Evolutionary conservation across 2,113 vertebrate species (phyloP).

Genomic region (Chaenogobius annularis): DNA sequence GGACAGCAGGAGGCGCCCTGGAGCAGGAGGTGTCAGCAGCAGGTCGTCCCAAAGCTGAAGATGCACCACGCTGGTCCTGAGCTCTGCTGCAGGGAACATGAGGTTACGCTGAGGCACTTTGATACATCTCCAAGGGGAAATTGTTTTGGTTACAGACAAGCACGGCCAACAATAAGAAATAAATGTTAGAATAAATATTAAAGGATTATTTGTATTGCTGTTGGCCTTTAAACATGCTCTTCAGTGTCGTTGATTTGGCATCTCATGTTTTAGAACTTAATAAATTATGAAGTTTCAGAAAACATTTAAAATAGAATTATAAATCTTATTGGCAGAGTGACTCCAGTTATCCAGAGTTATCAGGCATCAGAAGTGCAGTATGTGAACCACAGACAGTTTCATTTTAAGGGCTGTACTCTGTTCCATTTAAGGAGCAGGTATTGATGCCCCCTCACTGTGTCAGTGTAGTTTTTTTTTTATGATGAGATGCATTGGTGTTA

Average conservation of each 20-base stretch:
- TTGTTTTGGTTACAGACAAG: conserved; percentile 19
- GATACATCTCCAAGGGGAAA: background rate
- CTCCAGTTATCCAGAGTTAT: too few relatives aligned
- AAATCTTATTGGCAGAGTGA: too few relatives aligned
- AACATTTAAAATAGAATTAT: too few relatives aligned
- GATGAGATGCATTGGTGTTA: conserved; percentile 47
- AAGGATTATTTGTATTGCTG: conserved; percentile 4
- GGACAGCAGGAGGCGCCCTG: conserved; percentile 32
- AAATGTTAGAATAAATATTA: too few relatives aligned
- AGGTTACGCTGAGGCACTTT: background rate
- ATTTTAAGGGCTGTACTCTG: too few relatives aligned
- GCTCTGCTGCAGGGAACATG: conserved; percentile 25
- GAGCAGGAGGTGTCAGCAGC: conserved; percentile 51
- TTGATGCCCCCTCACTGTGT: conserved; percentile 54
- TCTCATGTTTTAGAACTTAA: too few relatives aligned
- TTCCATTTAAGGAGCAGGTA: conserved; percentile 18
- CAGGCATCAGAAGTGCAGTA: too few relatives aligned
- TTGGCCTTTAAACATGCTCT: too few relatives aligned
- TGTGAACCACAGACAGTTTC: too few relatives aligned
- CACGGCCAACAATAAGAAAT: background rate
- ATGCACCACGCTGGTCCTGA: conserved; percentile 40
- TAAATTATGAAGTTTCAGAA: too few relatives aligned
- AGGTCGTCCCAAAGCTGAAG: conserved; percentile 36
- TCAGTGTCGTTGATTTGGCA: too few relatives aligned
- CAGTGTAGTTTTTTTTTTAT: conserved; percentile 51